A percentile compares a stretch with the other conserved stretches of the same genome.
Evolutionary conservation across 2,113 vertebrate genomes (phyloP).

Genomic region (Phyllostomus hastatus): DNA sequence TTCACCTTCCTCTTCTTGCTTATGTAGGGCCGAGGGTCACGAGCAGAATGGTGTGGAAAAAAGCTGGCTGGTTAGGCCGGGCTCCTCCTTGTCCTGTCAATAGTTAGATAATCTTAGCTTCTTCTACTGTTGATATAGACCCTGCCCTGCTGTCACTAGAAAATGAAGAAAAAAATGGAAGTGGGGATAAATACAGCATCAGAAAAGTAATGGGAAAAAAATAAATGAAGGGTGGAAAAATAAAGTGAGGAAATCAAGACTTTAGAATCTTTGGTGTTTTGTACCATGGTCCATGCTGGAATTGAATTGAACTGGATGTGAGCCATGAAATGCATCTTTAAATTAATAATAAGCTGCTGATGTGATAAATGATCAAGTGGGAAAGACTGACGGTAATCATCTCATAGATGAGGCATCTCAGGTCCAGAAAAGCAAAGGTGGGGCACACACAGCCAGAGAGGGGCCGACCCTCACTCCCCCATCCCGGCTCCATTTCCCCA

Average conservation of each 20-base stretch:
- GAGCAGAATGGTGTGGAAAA: not conserved
- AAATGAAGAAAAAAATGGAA: not conserved
- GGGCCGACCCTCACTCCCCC: not conserved
- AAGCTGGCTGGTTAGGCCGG: not conserved
- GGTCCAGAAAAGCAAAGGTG: not conserved
- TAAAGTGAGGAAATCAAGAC: not conserved
- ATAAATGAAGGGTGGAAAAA: not conserved
- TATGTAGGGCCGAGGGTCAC: not conserved
- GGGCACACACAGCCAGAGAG: not conserved
- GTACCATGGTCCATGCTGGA: not conserved
- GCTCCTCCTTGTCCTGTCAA: not conserved
- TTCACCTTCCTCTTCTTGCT: not conserved
- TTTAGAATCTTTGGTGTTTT: not conserved
- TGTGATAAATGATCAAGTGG: slow-evolving; percentile 11
- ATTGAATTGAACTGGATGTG: not conserved
- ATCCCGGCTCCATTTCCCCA: not conserved
- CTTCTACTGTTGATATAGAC: not conserved
- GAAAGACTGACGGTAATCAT: not conserved
- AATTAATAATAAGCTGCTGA: slow-evolving; percentile 6
- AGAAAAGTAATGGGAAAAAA: slow-evolving; percentile 19
- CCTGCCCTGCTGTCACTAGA: not conserved
- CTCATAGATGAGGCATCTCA: not conserved
- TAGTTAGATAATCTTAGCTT: not conserved
- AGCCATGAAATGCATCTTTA: slow-evolving; percentile 27
- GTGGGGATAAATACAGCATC: not conserved